phyloP scores from a whole-genome alignment of 2,797 vertebrate species.

The Meriones psammophilus region DNA sequence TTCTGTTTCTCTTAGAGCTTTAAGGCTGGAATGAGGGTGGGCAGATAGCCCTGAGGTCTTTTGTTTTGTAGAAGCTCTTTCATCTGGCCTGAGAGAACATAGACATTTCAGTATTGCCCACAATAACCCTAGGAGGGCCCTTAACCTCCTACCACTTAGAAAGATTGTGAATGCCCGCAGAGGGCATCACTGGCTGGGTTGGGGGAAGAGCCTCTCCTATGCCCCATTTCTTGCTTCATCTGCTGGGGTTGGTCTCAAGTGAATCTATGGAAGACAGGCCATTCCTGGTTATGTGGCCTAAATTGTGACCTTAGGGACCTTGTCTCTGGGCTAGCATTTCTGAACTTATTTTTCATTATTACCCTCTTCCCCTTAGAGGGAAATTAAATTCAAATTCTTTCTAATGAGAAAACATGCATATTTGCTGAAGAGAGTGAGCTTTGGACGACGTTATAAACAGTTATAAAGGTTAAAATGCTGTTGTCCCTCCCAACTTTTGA shows the following conservation, averaged over 20 bases:
- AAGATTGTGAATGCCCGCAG: background rate
- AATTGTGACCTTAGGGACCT: background rate
- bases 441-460: background rate
- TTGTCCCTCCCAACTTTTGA: background rate
- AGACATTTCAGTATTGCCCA: accelerated
- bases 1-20: background rate
- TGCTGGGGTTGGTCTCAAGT: background rate
- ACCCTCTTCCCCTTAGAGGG: background rate
- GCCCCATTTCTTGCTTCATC: background rate
- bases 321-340: background rate
- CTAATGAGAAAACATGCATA: background rate
- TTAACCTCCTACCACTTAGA: background rate
- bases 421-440: background rate
- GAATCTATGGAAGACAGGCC: accelerated
- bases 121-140: too few relatives aligned
- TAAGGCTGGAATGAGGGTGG: background rate
- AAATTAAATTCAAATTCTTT: background rate
- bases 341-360: background rate
- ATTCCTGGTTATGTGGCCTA: background rate
- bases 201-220: accelerated
- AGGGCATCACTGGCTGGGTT: background rate
- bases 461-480: background rate
- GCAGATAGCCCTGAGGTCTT: background rate
- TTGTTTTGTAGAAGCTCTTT: background rate
- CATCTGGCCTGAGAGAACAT: background rate